These are phyloP conservation scores for Netelia virgata DNA, from an alignment of 2,888 invertebrate genomes.

Conservation along the genomic window DNA sequence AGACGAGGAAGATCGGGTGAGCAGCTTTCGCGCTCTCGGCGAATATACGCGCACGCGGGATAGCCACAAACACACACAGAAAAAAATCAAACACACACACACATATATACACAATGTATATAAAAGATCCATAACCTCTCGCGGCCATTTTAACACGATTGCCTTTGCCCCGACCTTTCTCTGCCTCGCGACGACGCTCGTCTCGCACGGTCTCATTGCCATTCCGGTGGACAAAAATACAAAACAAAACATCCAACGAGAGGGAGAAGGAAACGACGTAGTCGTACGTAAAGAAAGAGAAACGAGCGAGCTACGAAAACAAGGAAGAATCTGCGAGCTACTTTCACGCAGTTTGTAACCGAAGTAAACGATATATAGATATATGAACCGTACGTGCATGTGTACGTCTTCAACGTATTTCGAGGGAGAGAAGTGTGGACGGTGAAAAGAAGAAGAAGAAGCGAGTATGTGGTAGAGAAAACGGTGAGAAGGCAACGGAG, in stretches of 20 bases:
- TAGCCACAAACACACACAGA: not conserved
- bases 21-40: slow-evolving; percentile 9
- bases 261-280: no score
- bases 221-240: not conserved
- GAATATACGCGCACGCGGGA: not conserved
- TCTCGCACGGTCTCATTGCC: slow-evolving; percentile 11
- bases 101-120: not conserved
- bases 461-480: no score
- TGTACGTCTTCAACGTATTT: no score
- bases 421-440: no score
- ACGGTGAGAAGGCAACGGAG: no score
- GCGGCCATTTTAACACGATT: slow-evolving; percentile 55
- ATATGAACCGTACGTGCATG: no score
- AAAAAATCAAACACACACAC: not conserved
- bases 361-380: no score
- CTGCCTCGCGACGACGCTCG: slow-evolving; percentile 1
- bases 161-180: slow-evolving; percentile 14
- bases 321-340: no score
- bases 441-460: no score
- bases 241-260: not conserved
- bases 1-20: not conserved
- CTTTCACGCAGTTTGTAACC: no score
- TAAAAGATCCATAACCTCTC: not conserved
- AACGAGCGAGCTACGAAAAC: no score
- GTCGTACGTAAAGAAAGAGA: no score